phyloP scores from a whole-genome alignment of 2,113 vertebrate species.

The Gymnorhina tibicen region DNA sequence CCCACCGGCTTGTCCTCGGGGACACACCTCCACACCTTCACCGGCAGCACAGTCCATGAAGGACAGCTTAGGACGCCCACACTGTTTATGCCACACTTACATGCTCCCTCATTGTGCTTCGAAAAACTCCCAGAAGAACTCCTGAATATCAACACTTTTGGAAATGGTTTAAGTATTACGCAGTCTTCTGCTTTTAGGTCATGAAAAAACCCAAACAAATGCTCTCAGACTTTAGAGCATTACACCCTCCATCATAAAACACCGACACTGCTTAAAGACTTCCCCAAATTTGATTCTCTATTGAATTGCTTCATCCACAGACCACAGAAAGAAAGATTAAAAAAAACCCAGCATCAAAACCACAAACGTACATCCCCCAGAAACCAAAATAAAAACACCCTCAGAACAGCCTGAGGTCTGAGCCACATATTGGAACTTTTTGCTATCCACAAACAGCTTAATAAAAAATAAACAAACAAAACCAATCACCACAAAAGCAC shows the following conservation, averaged over 20 bases:
- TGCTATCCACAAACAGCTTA: background rate
- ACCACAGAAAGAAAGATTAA: background rate
- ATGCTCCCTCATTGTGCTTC: background rate
- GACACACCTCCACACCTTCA: background rate
- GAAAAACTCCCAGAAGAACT: background rate
- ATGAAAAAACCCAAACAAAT: background rate
- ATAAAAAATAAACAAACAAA: background rate
- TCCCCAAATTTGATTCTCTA: background rate
- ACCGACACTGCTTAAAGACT: background rate
- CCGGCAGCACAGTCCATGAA: background rate
- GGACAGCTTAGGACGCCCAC: background rate
- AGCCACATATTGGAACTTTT: background rate
- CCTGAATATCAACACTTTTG: background rate
- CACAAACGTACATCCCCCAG: background rate
- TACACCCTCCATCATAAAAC: background rate
- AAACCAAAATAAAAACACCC: background rate
- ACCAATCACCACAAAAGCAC: background rate
- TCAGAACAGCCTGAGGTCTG: background rate
- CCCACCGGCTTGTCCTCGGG: background rate
- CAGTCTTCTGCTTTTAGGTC: background rate
- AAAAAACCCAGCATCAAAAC: background rate
- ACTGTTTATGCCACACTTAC: background rate
- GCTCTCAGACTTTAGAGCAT: background rate
- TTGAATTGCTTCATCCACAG: background rate
- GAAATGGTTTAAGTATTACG: background rate